These are phyloP conservation scores for Pantelozetes paolii DNA, from an alignment of 2,888 invertebrate genomes.

Conservation along the genomic window DNA sequence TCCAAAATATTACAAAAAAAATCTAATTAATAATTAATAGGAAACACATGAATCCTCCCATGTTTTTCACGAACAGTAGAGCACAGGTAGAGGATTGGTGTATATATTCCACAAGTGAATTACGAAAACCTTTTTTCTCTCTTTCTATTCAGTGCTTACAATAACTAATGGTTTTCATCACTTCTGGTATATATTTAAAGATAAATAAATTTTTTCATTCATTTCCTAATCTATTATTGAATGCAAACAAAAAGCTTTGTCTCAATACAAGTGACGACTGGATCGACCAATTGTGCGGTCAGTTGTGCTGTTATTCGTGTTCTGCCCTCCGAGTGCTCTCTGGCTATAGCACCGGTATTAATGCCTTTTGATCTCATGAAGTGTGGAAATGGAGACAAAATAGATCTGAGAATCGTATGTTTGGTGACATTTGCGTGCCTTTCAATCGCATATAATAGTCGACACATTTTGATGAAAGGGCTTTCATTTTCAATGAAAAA, in stretches of 20 bases:
- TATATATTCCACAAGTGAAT: background rate
- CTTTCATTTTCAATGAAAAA: conserved; percentile 6
- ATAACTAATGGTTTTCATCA: background rate
- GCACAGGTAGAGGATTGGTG: background rate
- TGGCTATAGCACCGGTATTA: background rate
- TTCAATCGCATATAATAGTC: conserved; percentile 26
- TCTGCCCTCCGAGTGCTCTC: background rate
- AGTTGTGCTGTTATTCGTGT: background rate
- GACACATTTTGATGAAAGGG: conserved; percentile 25
- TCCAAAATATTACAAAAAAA: background rate
- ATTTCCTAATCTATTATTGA: too few species aligned
- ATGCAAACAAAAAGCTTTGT: background rate
- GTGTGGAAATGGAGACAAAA: background rate
- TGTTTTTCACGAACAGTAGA: background rate
- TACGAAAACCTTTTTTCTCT: background rate
- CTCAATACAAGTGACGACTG: too few species aligned
- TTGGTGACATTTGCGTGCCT: conserved; percentile 17
- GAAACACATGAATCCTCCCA: background rate
- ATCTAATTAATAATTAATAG: conserved; percentile 12
- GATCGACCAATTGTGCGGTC: background rate
- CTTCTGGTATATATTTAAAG: background rate
- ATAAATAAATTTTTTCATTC: background rate
- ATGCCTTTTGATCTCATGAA: background rate
- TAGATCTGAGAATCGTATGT: conserved; percentile 13
- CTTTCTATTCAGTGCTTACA: background rate